Evolutionary conservation across 2,113 vertebrate genomes (phyloP).

Genomic region (Acanthochromis polyacanthus): DNA sequence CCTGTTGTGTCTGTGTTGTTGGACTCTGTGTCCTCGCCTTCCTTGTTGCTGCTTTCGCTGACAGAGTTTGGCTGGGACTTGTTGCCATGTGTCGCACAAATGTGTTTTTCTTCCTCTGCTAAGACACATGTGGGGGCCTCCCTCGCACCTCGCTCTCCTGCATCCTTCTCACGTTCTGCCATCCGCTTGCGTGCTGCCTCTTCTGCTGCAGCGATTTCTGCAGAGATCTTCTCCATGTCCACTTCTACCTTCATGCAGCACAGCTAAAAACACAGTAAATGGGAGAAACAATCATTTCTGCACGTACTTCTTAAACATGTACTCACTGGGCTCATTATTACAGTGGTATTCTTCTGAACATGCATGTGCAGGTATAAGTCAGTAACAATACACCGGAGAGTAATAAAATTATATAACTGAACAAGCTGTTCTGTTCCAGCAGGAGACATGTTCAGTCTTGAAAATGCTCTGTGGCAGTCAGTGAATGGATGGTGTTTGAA

Average conservation of each 20-base stretch:
- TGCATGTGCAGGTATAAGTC: no score
- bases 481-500: background rate
- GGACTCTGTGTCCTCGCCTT: conserved; percentile 58
- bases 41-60: conserved; percentile 63
- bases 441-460: background rate
- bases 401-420: background rate
- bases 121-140: conserved; percentile 74
- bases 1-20: conserved; percentile 57
- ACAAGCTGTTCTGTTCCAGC: background rate
- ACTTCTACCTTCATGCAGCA: conserved; percentile 98
- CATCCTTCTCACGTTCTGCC: conserved; percentile 93
- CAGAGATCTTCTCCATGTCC: conserved; percentile 98
- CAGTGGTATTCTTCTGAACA: no score
- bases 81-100: conserved; percentile 73
- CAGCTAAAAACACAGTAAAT: conserved; percentile 78
- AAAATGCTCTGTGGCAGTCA: background rate
- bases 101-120: conserved; percentile 79
- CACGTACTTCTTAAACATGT: background rate
- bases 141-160: conserved; percentile 86
- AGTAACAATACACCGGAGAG: no score
- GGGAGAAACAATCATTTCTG: background rate
- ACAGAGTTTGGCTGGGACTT: conserved; percentile 62
- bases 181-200: conserved; percentile 93
- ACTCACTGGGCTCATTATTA: background rate
- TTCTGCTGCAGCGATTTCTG: conserved; percentile 96